phyloP scores from a whole-genome alignment of 1,140 invertebrate genomes.

The Atta cephalotes region DNA sequence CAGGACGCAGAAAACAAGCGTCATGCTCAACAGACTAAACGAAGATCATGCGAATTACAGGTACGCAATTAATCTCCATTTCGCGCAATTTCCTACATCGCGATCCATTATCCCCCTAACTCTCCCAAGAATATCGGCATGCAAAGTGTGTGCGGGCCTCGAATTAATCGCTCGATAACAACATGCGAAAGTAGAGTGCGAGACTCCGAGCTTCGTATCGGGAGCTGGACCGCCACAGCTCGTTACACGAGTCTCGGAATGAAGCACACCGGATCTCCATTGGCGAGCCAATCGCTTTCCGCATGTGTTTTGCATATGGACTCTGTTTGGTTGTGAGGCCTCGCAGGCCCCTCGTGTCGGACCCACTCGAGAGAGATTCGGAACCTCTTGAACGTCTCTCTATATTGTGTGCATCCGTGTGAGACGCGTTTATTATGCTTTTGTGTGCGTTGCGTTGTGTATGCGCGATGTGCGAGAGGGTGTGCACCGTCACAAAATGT shows the following conservation, averaged over 20 bases:
- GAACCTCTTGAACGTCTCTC: conserved; percentile 43
- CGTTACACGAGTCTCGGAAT: conserved; percentile 1
- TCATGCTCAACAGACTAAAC: conserved; percentile 1
- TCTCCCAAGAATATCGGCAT: neutral
- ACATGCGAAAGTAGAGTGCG: conserved; percentile 12
- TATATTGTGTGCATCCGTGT: neutral
- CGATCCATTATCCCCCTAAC: conserved; percentile 1
- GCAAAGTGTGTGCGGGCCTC: neutral
- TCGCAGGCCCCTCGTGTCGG: neutral
- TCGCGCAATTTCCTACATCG: conserved; percentile 41
- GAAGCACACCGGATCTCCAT: conserved; percentile 1
- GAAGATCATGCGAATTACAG: conserved; percentile 9
- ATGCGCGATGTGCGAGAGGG: neutral
- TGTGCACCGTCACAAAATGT: conserved; percentile 71
- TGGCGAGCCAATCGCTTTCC: conserved; percentile 47
- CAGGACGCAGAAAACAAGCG: conserved; percentile 33
- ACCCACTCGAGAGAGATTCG: neutral
- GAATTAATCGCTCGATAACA: conserved; percentile 55
- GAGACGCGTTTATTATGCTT: neutral
- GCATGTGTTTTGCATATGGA: conserved; percentile 70
- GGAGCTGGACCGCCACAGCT: neutral
- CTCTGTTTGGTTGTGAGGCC: conserved; percentile 26
- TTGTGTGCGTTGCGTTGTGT: too few species aligned
- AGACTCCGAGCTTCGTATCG: neutral
- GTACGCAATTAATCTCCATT: conserved; percentile 41